Evolutionary conservation across 2,888 invertebrate species (phyloP).

Genomic region (Carcina quercana): DNA sequence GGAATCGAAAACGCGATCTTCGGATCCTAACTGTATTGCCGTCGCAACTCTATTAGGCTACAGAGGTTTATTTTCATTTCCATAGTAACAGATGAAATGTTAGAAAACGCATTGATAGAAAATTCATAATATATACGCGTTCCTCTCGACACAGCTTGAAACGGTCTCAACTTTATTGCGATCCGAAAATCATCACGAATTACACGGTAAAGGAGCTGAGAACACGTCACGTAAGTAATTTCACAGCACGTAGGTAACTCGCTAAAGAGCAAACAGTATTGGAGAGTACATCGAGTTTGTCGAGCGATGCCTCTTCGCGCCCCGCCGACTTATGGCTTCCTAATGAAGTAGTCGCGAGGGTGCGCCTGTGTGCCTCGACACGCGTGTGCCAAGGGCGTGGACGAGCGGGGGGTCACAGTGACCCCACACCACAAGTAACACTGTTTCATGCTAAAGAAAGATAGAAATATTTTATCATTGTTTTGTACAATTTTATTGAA

Average conservation of each 20-base stretch:
- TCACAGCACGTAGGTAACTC: constrained; percentile 24
- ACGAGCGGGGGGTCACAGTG: too few relatives aligned
- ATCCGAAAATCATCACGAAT: constrained; percentile 4
- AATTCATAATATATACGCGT: too few relatives aligned
- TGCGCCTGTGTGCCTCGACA: constrained; percentile 15
- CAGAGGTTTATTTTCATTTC: background rate
- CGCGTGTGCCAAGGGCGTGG: too few relatives aligned
- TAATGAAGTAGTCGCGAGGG: constrained; percentile 55
- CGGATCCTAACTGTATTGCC: too few relatives aligned
- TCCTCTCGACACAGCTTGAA: too few relatives aligned
- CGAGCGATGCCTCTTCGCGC: constrained; percentile 36
- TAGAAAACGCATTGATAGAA: too few relatives aligned
- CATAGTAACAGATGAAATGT: background rate
- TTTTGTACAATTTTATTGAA: too few relatives aligned
- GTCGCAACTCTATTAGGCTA: constrained; percentile 21
- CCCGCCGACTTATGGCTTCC: constrained; percentile 54
- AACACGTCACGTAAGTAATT: constrained; percentile 19
- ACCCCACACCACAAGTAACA: too few relatives aligned
- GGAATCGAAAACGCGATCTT: too few relatives aligned
- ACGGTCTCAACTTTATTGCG: too few relatives aligned
- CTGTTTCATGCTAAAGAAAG: too few relatives aligned
- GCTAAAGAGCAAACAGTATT: constrained; percentile 35
- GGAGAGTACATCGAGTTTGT: constrained; percentile 33
- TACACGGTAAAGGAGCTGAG: constrained; percentile 12
- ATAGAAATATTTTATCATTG: too few relatives aligned